These are phyloP conservation scores for Oreochromis aureus DNA, from an alignment of 2,113 vertebrate species.

Conservation along the genomic window DNA sequence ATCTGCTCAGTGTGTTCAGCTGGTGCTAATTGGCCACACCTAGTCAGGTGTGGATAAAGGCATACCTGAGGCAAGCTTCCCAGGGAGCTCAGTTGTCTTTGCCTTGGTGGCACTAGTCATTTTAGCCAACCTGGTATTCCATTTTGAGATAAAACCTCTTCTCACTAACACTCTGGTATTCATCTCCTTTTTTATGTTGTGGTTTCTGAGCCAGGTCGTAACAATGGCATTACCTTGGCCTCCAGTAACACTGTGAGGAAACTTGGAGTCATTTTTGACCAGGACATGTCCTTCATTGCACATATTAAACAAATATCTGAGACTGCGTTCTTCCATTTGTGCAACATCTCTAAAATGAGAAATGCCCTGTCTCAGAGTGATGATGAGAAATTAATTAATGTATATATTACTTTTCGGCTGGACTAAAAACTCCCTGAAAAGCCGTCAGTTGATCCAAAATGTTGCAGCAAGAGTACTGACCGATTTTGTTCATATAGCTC, in stretches of 20 bases:
- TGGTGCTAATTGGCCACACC: no score
- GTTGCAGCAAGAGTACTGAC: not conserved
- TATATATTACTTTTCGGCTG: accelerated
- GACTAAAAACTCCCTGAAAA: not conserved
- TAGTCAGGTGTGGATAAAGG: no score
- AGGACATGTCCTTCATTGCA: accelerated
- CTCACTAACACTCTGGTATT: no score
- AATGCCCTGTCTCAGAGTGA: not conserved
- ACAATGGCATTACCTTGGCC: not conserved
- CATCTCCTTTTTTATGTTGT: no score
- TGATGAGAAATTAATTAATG: not conserved
- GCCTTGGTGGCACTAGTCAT: no score
- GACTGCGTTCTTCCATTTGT: not conserved
- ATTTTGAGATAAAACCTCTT: no score
- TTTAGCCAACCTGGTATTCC: no score
- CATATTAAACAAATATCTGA: accelerated
- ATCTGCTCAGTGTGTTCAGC: no score
- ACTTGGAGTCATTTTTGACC: accelerated
- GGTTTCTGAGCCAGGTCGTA: no score
- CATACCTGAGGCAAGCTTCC: no score
- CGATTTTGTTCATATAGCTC: not conserved
- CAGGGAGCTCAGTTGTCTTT: no score
- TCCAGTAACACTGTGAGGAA: not conserved
- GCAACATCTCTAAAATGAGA: accelerated
- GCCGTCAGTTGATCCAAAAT: not conserved